Base-by-base conservation (phyloP, 1,140 invertebrate species). In the Trypoxylus dichotomus region DNA sequence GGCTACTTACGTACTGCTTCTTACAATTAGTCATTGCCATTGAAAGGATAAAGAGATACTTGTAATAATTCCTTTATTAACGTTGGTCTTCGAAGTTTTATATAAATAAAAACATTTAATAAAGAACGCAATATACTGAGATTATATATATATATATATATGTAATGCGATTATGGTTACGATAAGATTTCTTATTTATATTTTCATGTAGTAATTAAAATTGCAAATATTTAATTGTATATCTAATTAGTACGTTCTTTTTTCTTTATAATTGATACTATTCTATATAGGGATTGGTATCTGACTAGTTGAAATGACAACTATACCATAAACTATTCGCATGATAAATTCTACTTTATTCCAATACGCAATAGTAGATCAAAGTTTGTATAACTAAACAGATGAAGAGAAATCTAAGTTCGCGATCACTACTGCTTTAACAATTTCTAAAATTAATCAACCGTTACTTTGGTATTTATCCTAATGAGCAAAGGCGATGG, bases 81-180 rank as follows among this genome's bases (percentile, higher is more conserved):
- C 60, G 2, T 15, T 13, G 19, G 21, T 68, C 21, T 54, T 54
- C 47, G 15, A 6, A 54, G 19, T 54, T 68, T 68, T 27, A 68
- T 68, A 68, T 68, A 68, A 25, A 68, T 15, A 68, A 68, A 24
- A 68, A 68, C 60, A 54, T 54, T 54, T 54, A 54, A 5, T 3
- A 54, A 54, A n/a, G 6, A 54, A 54, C 47, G n/a, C 15, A 54
- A 54, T 54, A 54, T 19, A 54, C 19, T n/a, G 6, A 54, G 47
- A 54, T 54, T 54, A 19, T 19, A 54, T 54, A 13, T 8, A 43
- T 43, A 43, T 43, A 7, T 43, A 43, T 54, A 6, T n/a, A 54
- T 54, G 47, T 54, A 54, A 37, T 37, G 32, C 32, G 5, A 37
- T 37, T 37, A 37, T 37, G 32, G 47, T 19, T 54, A 54, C 15